Conservation (phyloP, 2,113 vertebrate genomes). For the Tachycineta bicolor region DNA sequence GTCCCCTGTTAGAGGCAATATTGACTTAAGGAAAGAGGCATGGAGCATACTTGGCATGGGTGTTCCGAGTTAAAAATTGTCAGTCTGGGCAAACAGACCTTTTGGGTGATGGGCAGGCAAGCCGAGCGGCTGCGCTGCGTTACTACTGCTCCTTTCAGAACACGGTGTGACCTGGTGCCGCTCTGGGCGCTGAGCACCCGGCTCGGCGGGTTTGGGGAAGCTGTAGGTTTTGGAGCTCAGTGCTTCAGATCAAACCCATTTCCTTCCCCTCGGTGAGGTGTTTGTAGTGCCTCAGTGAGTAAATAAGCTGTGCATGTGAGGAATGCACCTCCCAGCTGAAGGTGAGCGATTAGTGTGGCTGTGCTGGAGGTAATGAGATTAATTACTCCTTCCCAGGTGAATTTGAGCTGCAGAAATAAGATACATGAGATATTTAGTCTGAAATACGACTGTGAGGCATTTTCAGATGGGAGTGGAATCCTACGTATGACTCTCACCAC, state of each 20-base stretch:
- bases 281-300: background rate
- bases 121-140: fast-evolving
- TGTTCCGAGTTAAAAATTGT: background rate
- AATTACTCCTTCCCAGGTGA: background rate
- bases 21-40: background rate
- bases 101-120: background rate
- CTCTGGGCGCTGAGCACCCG: fast-evolving
- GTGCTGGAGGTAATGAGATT: background rate
- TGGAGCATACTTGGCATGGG: background rate
- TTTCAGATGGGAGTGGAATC: background rate
- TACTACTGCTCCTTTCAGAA: background rate
- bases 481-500: background rate
- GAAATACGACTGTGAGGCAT: background rate
- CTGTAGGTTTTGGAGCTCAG: background rate
- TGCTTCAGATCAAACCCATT: background rate
- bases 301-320: background rate
- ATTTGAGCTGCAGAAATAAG: background rate
- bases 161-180: background rate
- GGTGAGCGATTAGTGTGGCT: background rate
- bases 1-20: background rate
- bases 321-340: background rate
- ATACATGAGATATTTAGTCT: background rate
- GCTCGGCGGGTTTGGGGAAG: background rate
- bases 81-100: background rate
- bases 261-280: background rate